phyloP scores from a whole-genome alignment of 2,888 invertebrate species.

The Eilema sororculum region DNA sequence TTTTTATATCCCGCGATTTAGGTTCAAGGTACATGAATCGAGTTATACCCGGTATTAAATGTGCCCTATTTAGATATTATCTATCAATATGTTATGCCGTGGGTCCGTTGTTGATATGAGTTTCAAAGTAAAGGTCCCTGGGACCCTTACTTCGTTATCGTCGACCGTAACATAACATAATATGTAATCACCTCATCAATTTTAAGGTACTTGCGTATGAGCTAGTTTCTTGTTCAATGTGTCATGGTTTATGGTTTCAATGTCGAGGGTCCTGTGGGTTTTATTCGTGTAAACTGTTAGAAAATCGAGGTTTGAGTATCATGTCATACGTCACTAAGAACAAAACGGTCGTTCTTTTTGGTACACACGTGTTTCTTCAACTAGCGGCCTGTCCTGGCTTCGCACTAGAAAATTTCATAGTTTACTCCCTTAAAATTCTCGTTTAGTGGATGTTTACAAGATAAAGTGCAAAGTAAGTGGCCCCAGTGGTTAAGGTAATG shows the following conservation, averaged over 20 bases:
- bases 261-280: neutral
- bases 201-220: neutral
- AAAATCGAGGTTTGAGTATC: neutral
- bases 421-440: neutral
- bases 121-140: neutral
- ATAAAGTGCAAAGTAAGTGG: no score
- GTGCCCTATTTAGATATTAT: neutral
- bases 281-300: neutral
- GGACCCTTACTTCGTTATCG: no score
- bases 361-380: neutral
- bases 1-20: no score
- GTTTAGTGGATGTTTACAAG: neutral
- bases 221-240: neutral
- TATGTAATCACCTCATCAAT: conserved; percentile 3
- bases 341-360: neutral
- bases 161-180: neutral
- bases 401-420: no score
- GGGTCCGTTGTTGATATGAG: neutral
- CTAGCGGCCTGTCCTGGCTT: no score
- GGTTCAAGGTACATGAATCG: no score
- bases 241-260: neutral
- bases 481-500: no score
- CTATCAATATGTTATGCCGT: neutral
- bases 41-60: no score
- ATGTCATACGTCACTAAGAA: neutral